Conservation (phyloP, 1,140 invertebrate species). For the Cardiocondyla obscurior region DNA sequence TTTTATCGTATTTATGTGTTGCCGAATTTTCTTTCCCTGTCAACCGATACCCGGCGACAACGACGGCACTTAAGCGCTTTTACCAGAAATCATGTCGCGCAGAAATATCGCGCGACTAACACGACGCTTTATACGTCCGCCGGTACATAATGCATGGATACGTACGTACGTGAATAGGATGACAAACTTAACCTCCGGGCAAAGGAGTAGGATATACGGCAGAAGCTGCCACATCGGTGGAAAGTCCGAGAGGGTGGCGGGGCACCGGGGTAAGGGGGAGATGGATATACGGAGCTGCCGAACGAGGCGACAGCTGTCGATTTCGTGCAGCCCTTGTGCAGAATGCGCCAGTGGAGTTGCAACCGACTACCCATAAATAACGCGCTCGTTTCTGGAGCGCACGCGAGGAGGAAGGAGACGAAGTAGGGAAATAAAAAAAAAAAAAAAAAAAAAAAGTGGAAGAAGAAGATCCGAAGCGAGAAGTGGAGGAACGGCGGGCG, state of each 20-base stretch:
- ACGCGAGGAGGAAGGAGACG: constrained; percentile 27
- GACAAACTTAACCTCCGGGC: constrained; percentile 52
- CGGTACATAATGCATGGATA: constrained; percentile 41
- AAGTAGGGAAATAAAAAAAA: constrained; percentile 7
- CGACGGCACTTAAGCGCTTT: constrained; percentile 41
- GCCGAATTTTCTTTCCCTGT: not conserved
- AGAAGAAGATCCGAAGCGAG: constrained; percentile 6
- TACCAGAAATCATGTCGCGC: constrained; percentile 46
- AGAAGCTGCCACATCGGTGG: constrained; percentile 22
- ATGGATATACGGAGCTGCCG: constrained; percentile 71
- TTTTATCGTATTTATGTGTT: not conserved
- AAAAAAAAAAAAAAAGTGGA: not conserved
- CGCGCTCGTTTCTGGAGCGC: constrained; percentile 71
- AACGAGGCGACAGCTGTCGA: constrained; percentile 72
- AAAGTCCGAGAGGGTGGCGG: constrained; percentile 38
- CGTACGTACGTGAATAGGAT: constrained; percentile 27
- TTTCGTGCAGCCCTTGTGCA: constrained; percentile 71
- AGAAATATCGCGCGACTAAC: constrained; percentile 40
- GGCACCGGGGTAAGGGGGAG: constrained; percentile 1
- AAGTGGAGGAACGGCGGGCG: not conserved
- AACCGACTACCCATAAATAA: constrained; percentile 73
- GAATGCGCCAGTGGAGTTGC: constrained; percentile 69
- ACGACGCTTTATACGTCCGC: constrained; percentile 20
- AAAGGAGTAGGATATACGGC: constrained; percentile 55
- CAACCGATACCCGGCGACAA: not conserved